Conservation (phyloP, 2,888 invertebrate genomes). For the Ashinkailepas kermadecensis region DNA sequence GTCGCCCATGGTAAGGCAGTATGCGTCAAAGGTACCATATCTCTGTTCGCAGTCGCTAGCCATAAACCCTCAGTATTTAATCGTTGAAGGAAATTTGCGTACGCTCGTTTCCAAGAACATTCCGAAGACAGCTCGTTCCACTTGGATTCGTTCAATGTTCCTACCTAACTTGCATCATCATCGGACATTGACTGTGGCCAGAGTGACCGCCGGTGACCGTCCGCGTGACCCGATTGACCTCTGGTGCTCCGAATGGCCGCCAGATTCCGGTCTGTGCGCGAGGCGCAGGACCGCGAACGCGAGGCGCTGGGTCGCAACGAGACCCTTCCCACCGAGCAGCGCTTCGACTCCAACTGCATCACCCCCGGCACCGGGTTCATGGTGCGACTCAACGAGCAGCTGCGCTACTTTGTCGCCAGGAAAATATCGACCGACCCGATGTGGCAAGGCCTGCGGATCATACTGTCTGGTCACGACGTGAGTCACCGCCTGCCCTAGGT, state of each 20-base stretch:
- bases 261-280: slow-evolving; percentile 80
- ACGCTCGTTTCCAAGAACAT: too few relatives aligned
- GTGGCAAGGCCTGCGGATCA: slow-evolving; percentile 79
- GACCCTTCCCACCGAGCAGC: slow-evolving; percentile 62
- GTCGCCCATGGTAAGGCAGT: too few relatives aligned
- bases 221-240: slow-evolving; percentile 1
- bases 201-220: background rate
- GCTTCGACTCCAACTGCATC: slow-evolving; percentile 96
- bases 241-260: slow-evolving; percentile 28
- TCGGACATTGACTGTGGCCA: too few relatives aligned
- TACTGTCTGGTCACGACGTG: slow-evolving; percentile 89
- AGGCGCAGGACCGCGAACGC: slow-evolving; percentile 67
- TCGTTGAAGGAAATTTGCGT: too few relatives aligned
- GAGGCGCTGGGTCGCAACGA: slow-evolving; percentile 72
- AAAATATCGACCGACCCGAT: slow-evolving; percentile 70
- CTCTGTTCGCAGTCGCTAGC: too few relatives aligned
- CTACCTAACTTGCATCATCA: too few relatives aligned
- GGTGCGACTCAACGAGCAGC: slow-evolving; percentile 74
- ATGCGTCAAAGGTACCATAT: too few relatives aligned
- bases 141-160: too few relatives aligned
- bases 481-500: background rate
- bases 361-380: slow-evolving; percentile 95
- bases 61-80: too few relatives aligned
- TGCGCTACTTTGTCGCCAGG: slow-evolving; percentile 74
- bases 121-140: too few relatives aligned